Evolutionary conservation across 2,113 vertebrate genomes (phyloP).

Genomic region (Tichodroma muraria): DNA sequence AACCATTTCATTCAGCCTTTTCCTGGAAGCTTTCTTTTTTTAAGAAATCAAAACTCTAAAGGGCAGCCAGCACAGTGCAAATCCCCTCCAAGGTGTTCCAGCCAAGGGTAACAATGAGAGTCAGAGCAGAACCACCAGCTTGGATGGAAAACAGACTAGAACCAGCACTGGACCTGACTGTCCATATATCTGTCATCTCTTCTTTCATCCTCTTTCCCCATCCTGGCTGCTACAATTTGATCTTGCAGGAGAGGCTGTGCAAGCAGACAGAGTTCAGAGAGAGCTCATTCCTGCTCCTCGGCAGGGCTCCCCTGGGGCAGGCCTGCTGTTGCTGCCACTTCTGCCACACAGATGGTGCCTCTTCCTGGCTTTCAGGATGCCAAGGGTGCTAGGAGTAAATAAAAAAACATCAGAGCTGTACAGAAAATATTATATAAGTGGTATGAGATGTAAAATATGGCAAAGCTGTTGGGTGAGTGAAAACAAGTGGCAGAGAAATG

Average conservation of each 20-base stretch:
- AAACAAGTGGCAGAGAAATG: neutral
- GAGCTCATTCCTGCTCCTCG: neutral
- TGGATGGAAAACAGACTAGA: neutral
- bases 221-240: neutral
- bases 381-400: neutral
- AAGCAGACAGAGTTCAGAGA: neutral
- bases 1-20: neutral
- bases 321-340: neutral
- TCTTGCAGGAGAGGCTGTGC: neutral
- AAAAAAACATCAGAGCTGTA: neutral
- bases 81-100: neutral
- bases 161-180: neutral
- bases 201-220: neutral
- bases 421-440: neutral
- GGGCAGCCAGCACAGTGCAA: neutral
- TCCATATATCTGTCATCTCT: neutral
- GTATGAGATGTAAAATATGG: neutral
- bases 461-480: neutral
- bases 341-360: neutral
- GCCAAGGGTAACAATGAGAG: neutral
- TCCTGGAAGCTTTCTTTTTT: neutral
- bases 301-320: neutral
- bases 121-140: neutral
- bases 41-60: neutral
- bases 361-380: neutral